A percentile compares a stretch with the other conserved stretches of the same genome.
Evolutionary conservation across 2,888 invertebrate genomes (phyloP).

Genomic region (Hirtodrosophila histrioides): DNA sequence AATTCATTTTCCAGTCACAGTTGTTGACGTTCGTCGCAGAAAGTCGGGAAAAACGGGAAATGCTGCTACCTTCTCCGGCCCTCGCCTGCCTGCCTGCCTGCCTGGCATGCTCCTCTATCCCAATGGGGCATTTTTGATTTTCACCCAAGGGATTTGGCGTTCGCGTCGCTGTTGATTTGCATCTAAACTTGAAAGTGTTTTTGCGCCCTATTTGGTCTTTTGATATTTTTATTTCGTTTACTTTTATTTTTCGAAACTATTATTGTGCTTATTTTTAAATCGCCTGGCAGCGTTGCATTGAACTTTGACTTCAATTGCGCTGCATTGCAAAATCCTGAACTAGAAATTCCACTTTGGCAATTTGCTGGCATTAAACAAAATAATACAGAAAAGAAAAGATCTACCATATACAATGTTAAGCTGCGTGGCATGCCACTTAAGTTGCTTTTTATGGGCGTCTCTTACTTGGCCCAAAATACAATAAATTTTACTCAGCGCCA

Average conservation of each 20-base stretch:
- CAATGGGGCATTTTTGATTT: slow-evolving; percentile 30
- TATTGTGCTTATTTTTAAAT: slow-evolving; percentile 20
- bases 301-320: slow-evolving; percentile 64
- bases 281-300: slow-evolving; percentile 39
- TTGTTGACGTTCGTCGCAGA: slow-evolving; percentile 74
- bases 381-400: slow-evolving; percentile 6
- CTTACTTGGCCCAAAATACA: slow-evolving; percentile 67
- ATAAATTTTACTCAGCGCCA: slow-evolving; percentile 77
- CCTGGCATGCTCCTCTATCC: slow-evolving; percentile 7
- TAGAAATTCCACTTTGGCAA: slow-evolving; percentile 70
- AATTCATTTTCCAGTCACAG: slow-evolving; percentile 81
- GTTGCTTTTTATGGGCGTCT: slow-evolving; percentile 69
- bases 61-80: slow-evolving; percentile 19
- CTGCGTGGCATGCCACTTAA: slow-evolving; percentile 69
- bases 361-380: slow-evolving; percentile 30
- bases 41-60: slow-evolving; percentile 45
- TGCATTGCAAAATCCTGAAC: slow-evolving; percentile 58
- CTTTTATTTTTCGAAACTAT: not conserved
- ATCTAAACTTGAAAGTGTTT: slow-evolving; percentile 65
- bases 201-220: slow-evolving; percentile 59
- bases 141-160: slow-evolving; percentile 52
- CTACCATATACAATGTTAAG: slow-evolving; percentile 52
- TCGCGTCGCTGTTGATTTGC: slow-evolving; percentile 50
- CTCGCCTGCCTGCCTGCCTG: not conserved
- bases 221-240: slow-evolving; percentile 34